These are phyloP conservation scores for Peromyscus eremicus DNA, from an alignment of 2,797 vertebrate species.

Conservation along the genomic window DNA sequence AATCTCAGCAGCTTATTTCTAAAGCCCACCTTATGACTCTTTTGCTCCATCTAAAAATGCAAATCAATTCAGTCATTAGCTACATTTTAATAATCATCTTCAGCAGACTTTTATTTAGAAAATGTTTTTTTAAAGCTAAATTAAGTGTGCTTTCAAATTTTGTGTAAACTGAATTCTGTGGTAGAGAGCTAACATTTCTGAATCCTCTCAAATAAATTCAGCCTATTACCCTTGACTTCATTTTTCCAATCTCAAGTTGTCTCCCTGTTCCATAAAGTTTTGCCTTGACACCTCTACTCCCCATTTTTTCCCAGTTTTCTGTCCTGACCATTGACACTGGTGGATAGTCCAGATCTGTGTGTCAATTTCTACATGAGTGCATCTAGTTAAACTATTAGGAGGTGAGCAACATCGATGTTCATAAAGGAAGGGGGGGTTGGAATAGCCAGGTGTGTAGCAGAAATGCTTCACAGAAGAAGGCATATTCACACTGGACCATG, in stretches of 20 bases:
- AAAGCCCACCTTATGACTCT: background rate
- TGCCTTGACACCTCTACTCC: background rate
- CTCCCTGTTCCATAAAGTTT: background rate
- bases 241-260: conserved; percentile 20
- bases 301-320: background rate
- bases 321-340: background rate
- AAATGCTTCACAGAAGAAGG: background rate
- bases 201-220: conserved; percentile 41
- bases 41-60: conserved; percentile 17
- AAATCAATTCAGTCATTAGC: conserved; percentile 20
- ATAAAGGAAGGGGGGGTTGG: background rate
- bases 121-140: conserved; percentile 56
- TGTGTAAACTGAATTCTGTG: conserved; percentile 43
- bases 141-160: conserved; percentile 46
- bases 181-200: conserved; percentile 54
- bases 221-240: conserved; percentile 8
- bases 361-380: background rate
- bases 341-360: background rate
- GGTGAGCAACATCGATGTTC: background rate
- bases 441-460: background rate
- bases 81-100: conserved; percentile 49
- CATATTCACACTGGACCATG: background rate
- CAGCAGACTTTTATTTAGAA: conserved; percentile 33
- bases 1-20: background rate
- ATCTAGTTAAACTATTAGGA: background rate